Percentiles rank a stretch among this genome's conserved stretches.
phyloP scores from a whole-genome alignment of 2,113 vertebrate species.

The Chascanopsetta lugubris region DNA sequence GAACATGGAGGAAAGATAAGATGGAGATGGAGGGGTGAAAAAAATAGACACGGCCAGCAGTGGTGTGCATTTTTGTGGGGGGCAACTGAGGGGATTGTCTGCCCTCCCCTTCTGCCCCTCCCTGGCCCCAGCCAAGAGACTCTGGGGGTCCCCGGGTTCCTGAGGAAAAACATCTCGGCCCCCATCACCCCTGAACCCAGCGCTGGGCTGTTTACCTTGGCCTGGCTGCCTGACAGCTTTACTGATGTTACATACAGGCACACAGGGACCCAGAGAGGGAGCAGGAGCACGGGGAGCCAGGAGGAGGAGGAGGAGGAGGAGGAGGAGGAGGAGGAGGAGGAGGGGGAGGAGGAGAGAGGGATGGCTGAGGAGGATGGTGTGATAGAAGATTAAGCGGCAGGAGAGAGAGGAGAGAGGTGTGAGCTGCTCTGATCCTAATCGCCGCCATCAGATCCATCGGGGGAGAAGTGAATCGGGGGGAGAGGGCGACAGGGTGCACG shows the following conservation, averaged over 20 bases:
- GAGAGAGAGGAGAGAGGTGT: slow-evolving; percentile 41
- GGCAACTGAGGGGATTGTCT: slow-evolving; percentile 80
- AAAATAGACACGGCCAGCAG: slow-evolving; percentile 26
- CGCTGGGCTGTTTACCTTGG: slow-evolving; percentile 98
- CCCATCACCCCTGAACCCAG: slow-evolving; percentile 97
- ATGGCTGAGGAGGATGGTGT: slow-evolving; percentile 31
- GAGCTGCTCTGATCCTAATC: slow-evolving; percentile 70
- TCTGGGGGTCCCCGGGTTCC: slow-evolving; percentile 90
- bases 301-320: slow-evolving; percentile 46
- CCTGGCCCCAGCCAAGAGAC: slow-evolving; percentile 81
- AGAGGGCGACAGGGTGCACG: slow-evolving; percentile 64
- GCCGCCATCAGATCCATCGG: slow-evolving; percentile 65
- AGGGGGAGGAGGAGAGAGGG: slow-evolving; percentile 38
- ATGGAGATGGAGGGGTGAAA: slow-evolving; percentile 22
- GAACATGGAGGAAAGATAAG: slow-evolving; percentile 17
- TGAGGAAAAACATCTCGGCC: slow-evolving; percentile 94
- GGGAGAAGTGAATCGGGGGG: slow-evolving; percentile 62
- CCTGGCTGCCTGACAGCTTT: slow-evolving; percentile 96
- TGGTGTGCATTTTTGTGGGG: slow-evolving; percentile 71
- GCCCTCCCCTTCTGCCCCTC: slow-evolving; percentile 75
- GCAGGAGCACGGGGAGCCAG: slow-evolving; percentile 52
- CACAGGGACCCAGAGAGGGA: slow-evolving; percentile 81
- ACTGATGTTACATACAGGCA: slow-evolving; percentile 99
- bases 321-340: slow-evolving; percentile 48
- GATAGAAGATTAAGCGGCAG: slow-evolving; percentile 20